A percentile compares a stretch with the other conserved stretches of the same genome.
Evolutionary conservation across 2,113 vertebrate genomes (phyloP).

Genomic region (Numida meleagris): DNA sequence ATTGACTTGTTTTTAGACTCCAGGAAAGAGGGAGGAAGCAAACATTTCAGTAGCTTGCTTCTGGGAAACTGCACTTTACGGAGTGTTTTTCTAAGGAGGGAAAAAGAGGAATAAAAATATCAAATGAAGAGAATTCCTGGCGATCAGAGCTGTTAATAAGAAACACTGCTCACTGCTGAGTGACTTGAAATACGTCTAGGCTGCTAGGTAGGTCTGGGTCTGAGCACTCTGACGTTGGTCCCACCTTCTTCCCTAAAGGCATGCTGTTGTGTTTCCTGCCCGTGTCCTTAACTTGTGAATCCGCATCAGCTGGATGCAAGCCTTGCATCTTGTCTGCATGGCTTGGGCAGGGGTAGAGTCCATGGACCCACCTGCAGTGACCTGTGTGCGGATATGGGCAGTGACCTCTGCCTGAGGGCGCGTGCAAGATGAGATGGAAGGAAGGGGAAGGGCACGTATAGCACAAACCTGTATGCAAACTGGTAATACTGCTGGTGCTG

Average conservation of each 20-base stretch:
- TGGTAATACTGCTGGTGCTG: background rate
- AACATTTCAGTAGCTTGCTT: background rate
- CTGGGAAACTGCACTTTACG: background rate
- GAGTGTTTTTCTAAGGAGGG: background rate
- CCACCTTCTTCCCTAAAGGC: background rate
- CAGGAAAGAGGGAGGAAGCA: background rate
- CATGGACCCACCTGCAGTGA: too few relatives aligned
- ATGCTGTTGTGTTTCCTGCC: too few relatives aligned
- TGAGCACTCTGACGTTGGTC: background rate
- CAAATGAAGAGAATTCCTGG: background rate
- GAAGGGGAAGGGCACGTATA: fast-evolving
- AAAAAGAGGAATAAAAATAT: background rate
- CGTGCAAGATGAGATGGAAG: background rate
- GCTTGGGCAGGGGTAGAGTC: too few relatives aligned
- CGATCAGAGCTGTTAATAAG: background rate
- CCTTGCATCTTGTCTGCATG: too few relatives aligned
- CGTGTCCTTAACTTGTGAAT: too few relatives aligned
- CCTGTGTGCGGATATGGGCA: too few relatives aligned
- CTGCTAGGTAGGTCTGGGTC: background rate
- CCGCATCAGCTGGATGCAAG: too few relatives aligned
- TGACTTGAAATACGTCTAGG: background rate
- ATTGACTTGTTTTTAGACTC: background rate
- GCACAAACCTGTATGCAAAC: background rate
- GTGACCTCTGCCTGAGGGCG: background rate
- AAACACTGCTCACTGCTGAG: background rate